Percentiles rank a stretch among this genome's conserved stretches.
phyloP scores from a whole-genome alignment of 2,888 invertebrate species.

The Podotricha telesiphe region DNA sequence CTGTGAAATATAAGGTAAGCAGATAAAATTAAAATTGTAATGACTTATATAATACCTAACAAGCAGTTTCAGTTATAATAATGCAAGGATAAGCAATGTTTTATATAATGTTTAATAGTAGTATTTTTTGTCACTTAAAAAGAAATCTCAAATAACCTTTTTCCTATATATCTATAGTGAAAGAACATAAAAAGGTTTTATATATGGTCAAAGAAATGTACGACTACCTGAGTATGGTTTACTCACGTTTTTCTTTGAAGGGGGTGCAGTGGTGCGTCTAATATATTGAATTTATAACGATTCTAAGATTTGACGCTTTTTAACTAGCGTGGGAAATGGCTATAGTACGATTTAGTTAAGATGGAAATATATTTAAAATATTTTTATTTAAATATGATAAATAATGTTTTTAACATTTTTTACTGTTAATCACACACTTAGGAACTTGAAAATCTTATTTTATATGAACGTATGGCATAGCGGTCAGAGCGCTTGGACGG shows the following conservation, averaged over 20 bases:
- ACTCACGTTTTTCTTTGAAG: conserved; percentile 68
- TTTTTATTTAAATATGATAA: neutral
- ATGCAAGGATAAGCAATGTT: neutral
- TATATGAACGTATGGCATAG: too few relatives aligned
- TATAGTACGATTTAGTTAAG: conserved; percentile 58
- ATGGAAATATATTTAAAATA: conserved; percentile 28
- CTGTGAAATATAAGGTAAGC: too few relatives aligned
- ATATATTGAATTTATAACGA: conserved; percentile 72
- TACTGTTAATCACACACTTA: too few relatives aligned
- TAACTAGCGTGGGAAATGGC: conserved; percentile 72
- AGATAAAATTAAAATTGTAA: too few relatives aligned
- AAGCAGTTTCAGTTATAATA: neutral
- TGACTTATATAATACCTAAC: neutral
- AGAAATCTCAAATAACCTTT: conserved; percentile 1
- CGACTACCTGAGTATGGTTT: conserved; percentile 53
- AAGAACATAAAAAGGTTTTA: conserved; percentile 21
- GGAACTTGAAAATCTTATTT: too few relatives aligned
- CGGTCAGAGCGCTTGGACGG: too few relatives aligned
- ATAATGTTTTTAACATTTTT: too few relatives aligned
- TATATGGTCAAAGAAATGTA: conserved; percentile 39
- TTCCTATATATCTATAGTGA: neutral
- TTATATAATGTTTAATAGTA: neutral
- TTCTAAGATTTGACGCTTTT: conserved; percentile 68
- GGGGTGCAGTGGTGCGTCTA: conserved; percentile 74
- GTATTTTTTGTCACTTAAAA: neutral